A percentile compares a stretch with the other conserved stretches of the same genome.
Conservation (phyloP, 2,113 vertebrate genomes). For the Vicugna pacos region DNA sequence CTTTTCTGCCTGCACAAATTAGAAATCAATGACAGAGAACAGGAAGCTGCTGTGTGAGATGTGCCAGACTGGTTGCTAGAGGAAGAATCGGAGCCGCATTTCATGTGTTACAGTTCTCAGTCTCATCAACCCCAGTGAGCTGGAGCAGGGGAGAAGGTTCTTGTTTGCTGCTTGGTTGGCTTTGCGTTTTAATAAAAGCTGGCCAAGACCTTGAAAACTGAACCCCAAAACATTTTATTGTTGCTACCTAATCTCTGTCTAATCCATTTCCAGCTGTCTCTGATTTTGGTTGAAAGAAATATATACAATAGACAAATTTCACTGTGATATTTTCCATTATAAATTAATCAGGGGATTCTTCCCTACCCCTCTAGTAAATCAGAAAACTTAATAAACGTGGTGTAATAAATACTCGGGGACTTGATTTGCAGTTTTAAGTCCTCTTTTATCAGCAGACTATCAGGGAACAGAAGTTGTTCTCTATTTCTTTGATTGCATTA, state of each 20-base stretch:
- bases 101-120: neutral
- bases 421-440: neutral
- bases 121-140: neutral
- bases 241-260: slow-evolving; percentile 40
- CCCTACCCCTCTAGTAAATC: neutral
- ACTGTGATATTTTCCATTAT: slow-evolving; percentile 65
- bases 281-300: slow-evolving; percentile 43
- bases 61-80: neutral
- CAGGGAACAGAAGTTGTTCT: neutral
- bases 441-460: slow-evolving; percentile 13
- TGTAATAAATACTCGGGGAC: neutral
- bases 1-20: slow-evolving; percentile 56
- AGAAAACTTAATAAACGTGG: neutral
- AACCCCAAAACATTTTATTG: slow-evolving; percentile 68
- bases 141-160: slow-evolving; percentile 47
- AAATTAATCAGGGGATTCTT: slow-evolving; percentile 56
- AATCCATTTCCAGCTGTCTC: slow-evolving; percentile 2
- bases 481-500: neutral
- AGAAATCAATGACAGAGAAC: slow-evolving; percentile 62
- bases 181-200: slow-evolving; percentile 46
- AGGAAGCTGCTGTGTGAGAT: slow-evolving; percentile 57
- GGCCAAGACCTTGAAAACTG: slow-evolving; percentile 44
- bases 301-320: neutral
- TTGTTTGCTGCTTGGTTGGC: neutral
- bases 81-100: neutral